These are phyloP conservation scores for Drosophila limbata DNA, from an alignment of 2,888 invertebrate genomes.

Conservation along the genomic window DNA sequence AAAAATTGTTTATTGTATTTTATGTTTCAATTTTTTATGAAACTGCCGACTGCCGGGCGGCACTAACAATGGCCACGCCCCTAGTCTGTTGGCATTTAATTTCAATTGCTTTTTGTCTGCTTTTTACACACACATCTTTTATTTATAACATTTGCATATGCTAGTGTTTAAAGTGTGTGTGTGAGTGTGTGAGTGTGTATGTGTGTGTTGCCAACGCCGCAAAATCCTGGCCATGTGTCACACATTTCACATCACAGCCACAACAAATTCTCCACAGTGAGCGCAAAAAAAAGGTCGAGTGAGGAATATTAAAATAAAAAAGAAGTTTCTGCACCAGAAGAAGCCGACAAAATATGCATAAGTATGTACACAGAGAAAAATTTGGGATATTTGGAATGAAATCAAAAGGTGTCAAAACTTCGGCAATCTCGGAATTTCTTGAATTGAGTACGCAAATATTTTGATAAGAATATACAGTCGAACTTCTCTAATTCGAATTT, in stretches of 20 bases:
- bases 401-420: too few relatives aligned
- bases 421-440: too few relatives aligned
- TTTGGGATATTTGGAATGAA: too few relatives aligned
- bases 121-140: conserved; percentile 60
- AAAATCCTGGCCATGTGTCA: conserved; percentile 78
- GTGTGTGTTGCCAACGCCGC: conserved; percentile 69
- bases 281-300: conserved; percentile 30
- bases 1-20: conserved; percentile 68
- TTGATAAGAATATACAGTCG: too few relatives aligned
- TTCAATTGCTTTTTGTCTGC: conserved; percentile 74
- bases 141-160: conserved; percentile 68
- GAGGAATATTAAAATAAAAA: conserved; percentile 70
- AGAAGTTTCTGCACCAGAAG: conserved; percentile 60
- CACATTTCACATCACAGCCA: conserved; percentile 64
- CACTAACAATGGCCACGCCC: conserved; percentile 67
- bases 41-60: not conserved
- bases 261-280: conserved; percentile 11
- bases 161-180: conserved; percentile 26
- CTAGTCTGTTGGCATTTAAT: conserved; percentile 77
- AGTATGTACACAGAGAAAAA: not conserved
- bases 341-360: conserved; percentile 34
- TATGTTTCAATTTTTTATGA: conserved; percentile 76
- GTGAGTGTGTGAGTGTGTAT: conserved; percentile 15
- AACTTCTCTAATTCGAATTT: too few relatives aligned
- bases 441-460: too few relatives aligned